phyloP scores from a whole-genome alignment of 2,888 invertebrate genomes.

The Mimas tiliae region DNA sequence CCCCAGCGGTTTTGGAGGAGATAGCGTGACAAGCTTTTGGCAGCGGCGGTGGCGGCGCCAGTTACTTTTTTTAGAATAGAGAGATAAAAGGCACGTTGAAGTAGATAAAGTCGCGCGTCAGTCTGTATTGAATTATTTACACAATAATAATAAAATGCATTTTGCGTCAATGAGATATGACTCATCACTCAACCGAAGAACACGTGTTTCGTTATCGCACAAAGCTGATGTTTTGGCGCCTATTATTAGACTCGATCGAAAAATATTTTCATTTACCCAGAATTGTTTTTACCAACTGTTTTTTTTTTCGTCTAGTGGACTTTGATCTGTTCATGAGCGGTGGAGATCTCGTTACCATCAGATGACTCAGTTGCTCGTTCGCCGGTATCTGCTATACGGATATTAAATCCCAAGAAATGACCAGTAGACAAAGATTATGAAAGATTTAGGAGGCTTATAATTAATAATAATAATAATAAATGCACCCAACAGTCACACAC shows the following conservation, averaged over 20 bases:
- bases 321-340: neutral
- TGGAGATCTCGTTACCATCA: too few species aligned
- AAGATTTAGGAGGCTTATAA: too few species aligned
- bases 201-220: conserved; percentile 2
- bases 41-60: too few species aligned
- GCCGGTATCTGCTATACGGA: too few species aligned
- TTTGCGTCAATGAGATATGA: conserved; percentile 4
- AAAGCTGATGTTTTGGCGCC: neutral
- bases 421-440: too few species aligned
- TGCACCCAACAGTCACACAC: too few species aligned
- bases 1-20: too few species aligned
- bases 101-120: neutral
- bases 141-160: neutral
- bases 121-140: neutral
- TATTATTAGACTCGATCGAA: conserved; percentile 3
- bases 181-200: neutral
- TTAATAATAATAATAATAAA: neutral
- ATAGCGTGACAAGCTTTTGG: too few species aligned
- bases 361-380: too few species aligned
- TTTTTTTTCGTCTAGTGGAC: neutral
- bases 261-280: conserved; percentile 15
- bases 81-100: too few species aligned
- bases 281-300: neutral
- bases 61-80: too few species aligned
- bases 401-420: too few species aligned